These are phyloP conservation scores for Centropyge bicolor DNA, from an alignment of 2,797 vertebrate species.

Conservation along the genomic window DNA sequence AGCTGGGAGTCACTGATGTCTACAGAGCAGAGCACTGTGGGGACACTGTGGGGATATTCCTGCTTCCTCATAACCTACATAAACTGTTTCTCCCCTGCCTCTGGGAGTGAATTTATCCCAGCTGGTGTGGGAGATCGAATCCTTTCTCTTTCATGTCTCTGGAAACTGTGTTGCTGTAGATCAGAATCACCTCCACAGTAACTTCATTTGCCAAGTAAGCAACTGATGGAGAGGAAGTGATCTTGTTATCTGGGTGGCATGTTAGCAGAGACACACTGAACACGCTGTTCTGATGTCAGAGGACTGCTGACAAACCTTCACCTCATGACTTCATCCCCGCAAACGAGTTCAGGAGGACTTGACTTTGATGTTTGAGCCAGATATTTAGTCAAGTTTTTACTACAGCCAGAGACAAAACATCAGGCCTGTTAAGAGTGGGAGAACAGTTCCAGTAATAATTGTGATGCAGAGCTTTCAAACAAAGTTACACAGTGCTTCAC, in stretches of 20 bases:
- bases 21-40: slow-evolving; percentile 33
- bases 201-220: not conserved
- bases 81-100: slow-evolving; percentile 19
- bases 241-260: no score
- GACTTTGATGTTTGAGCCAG: not conserved
- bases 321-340: not conserved
- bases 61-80: slow-evolving; percentile 41
- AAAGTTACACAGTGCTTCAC: not conserved
- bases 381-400: not conserved
- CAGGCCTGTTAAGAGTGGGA: not conserved
- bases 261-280: not conserved
- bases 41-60: slow-evolving; percentile 36
- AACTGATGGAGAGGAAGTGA: not conserved
- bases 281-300: not conserved
- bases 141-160: slow-evolving; percentile 1
- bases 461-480: not conserved
- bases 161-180: slow-evolving; percentile 7
- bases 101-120: slow-evolving; percentile 28
- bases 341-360: not conserved
- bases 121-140: slow-evolving; percentile 5
- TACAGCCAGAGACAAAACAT: not conserved
- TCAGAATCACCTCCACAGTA: slow-evolving; percentile 4
- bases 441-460: not conserved
- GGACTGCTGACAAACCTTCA: not conserved
- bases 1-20: slow-evolving; percentile 45